phyloP scores from a whole-genome alignment of 2,888 invertebrate genomes.

The Conistra vaccinii region DNA sequence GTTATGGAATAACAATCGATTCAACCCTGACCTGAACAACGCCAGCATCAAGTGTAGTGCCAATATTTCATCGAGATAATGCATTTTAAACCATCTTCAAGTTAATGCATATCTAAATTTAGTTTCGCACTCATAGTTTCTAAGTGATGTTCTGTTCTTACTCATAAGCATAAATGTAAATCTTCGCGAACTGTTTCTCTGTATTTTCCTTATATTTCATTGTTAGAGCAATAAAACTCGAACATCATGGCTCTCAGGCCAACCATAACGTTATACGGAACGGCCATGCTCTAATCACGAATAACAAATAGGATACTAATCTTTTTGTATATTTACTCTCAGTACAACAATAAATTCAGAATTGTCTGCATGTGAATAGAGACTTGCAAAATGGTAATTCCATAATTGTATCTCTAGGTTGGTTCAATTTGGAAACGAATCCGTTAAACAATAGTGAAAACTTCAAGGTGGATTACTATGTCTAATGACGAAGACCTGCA shows the following conservation, averaged over 20 bases:
- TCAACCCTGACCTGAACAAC: conserved; percentile 38
- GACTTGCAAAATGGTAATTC: conserved; percentile 21
- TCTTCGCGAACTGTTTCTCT: conserved; percentile 29
- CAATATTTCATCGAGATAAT: conserved; percentile 32
- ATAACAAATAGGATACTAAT: conserved; percentile 53
- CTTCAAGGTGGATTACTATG: conserved; percentile 30
- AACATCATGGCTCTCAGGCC: conserved; percentile 44
- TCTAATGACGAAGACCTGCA: conserved; percentile 11
- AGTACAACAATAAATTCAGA: conserved; percentile 29
- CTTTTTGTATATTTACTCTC: conserved; percentile 41
- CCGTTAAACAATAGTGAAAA: conserved; percentile 25
- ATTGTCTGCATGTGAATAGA: conserved; percentile 14
- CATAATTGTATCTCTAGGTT: conserved; percentile 23
- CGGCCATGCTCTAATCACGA: conserved; percentile 52
- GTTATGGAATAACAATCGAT: conserved; percentile 31
- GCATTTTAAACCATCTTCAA: conserved; percentile 40
- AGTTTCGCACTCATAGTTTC: conserved; percentile 27
- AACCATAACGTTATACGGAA: conserved; percentile 48
- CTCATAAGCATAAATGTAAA: conserved; percentile 44
- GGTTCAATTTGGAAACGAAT: conserved; percentile 31
- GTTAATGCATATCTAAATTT: conserved; percentile 35
- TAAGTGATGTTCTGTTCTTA: conserved; percentile 33
- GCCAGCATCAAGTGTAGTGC: conserved; percentile 4
- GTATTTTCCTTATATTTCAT: conserved; percentile 62
- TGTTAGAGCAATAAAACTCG: conserved; percentile 58